These are phyloP conservation scores for Cebidichthys violaceus DNA, from an alignment of 2,113 vertebrate genomes.

Conservation along the genomic window DNA sequence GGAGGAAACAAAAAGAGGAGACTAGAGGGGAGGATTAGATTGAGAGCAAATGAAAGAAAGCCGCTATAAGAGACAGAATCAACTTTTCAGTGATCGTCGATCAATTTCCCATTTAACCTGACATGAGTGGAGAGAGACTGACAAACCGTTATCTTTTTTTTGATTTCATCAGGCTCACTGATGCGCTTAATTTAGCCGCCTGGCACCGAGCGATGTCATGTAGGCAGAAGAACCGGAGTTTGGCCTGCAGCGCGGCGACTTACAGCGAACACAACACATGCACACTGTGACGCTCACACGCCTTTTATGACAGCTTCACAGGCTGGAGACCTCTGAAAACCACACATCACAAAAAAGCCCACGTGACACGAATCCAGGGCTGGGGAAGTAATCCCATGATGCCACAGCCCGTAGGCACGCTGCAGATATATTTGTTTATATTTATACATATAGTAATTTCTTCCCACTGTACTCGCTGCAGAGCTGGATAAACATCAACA, in stretches of 20 bases:
- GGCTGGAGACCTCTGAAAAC: neutral
- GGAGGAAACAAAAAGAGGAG: neutral
- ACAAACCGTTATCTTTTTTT: neutral
- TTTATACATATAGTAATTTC: neutral
- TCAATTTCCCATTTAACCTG: conserved; percentile 23
- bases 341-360: neutral
- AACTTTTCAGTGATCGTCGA: conserved; percentile 12
- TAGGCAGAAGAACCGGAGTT: conserved; percentile 1
- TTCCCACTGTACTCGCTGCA: neutral
- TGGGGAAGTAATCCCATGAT: conserved; percentile 7
- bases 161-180: conserved; percentile 9
- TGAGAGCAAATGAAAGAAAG: neutral
- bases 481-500: conserved; percentile 10
- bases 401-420: neutral
- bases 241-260: neutral
- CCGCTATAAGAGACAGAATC: neutral
- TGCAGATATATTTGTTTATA: neutral
- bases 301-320: neutral
- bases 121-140: neutral
- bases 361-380: neutral
- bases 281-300: neutral
- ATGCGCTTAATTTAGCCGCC: conserved; percentile 38
- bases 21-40: too few species aligned
- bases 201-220: conserved; percentile 15
- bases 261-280: neutral